A percentile compares a stretch with the other conserved stretches of the same genome.
These are phyloP conservation scores for Agonopterix subpropinquella DNA, from an alignment of 2,888 invertebrate genomes.

Conservation along the genomic window DNA sequence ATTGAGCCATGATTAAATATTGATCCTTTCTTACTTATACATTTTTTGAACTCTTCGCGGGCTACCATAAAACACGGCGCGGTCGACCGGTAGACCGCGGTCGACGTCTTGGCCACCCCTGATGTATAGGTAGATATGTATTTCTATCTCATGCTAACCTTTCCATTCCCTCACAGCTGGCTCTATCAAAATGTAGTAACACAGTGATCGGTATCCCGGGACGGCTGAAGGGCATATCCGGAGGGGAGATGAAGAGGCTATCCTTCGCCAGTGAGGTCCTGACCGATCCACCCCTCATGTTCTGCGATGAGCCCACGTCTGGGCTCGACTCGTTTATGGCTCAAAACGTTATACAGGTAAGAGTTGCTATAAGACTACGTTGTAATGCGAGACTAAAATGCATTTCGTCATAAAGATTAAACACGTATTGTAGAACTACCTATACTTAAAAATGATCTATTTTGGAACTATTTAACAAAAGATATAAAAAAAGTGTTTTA, in stretches of 20 bases:
- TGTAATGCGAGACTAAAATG: too few species aligned
- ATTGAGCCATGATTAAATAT: too few species aligned
- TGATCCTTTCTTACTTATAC: too few species aligned
- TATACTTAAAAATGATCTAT: too few species aligned
- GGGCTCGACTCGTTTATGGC: slow-evolving; percentile 98
- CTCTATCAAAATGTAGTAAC: slow-evolving; percentile 91
- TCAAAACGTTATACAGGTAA: slow-evolving; percentile 89
- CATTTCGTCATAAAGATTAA: too few species aligned
- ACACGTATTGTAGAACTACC: slow-evolving; percentile 8
- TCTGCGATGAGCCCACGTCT: slow-evolving; percentile 98
- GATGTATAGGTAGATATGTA: too few species aligned
- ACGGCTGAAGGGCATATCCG: slow-evolving; percentile 92
- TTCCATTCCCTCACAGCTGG: slow-evolving; percentile 73
- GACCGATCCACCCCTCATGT: slow-evolving; percentile 95
- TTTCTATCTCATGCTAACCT: not conserved
- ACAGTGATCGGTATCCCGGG: slow-evolving; percentile 94
- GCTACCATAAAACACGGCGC: too few species aligned
- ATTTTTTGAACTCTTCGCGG: too few species aligned
- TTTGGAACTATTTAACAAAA: too few species aligned
- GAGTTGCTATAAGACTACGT: slow-evolving; percentile 10
- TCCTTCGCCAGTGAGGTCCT: slow-evolving; percentile 98
- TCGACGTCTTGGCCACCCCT: too few species aligned
- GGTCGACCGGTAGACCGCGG: too few species aligned
- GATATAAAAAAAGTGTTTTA: too few species aligned
- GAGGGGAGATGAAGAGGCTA: slow-evolving; percentile 96